Evolutionary conservation across 2,888 invertebrate genomes (phyloP).

Genomic region (Ethmia dodecea): DNA sequence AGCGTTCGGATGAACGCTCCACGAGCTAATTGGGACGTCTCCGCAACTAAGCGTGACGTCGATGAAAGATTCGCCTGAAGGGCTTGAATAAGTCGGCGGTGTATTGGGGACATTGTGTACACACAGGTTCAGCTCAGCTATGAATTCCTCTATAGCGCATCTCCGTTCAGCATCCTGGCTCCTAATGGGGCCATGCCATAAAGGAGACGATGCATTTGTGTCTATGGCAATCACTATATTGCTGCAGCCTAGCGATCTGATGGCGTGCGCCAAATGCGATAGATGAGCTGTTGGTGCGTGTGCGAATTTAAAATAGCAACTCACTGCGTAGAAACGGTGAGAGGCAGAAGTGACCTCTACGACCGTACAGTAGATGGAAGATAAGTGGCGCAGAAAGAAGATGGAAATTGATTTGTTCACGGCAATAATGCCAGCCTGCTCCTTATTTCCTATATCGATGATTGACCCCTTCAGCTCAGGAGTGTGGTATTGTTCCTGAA

Average conservation of each 20-base stretch:
- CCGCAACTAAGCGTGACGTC: neutral
- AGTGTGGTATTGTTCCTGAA: constrained; percentile 11
- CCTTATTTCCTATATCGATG: neutral
- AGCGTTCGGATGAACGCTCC: neutral
- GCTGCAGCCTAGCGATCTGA: neutral
- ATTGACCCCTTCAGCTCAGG: neutral
- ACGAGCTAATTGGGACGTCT: neutral
- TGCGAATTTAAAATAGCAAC: constrained; percentile 17
- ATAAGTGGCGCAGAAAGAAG: constrained; percentile 1
- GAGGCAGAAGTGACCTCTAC: neutral
- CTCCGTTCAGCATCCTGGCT: constrained; percentile 1
- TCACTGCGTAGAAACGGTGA: constrained; percentile 2
- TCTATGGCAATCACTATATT: constrained; percentile 6
- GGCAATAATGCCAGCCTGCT: constrained; percentile 8
- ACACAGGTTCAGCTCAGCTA: neutral
- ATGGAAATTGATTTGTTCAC: constrained; percentile 1
- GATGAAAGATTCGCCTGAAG: neutral
- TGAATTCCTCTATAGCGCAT: neutral
- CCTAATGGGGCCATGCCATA: constrained; percentile 11
- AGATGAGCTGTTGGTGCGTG: constrained; percentile 8
- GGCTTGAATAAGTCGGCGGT: neutral
- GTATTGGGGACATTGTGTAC: neutral
- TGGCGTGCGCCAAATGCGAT: neutral
- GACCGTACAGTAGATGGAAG: constrained; percentile 5
- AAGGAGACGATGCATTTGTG: constrained; percentile 15